phyloP scores from a whole-genome alignment of 2,113 vertebrate genomes.

The Anser brachyrhynchus region DNA sequence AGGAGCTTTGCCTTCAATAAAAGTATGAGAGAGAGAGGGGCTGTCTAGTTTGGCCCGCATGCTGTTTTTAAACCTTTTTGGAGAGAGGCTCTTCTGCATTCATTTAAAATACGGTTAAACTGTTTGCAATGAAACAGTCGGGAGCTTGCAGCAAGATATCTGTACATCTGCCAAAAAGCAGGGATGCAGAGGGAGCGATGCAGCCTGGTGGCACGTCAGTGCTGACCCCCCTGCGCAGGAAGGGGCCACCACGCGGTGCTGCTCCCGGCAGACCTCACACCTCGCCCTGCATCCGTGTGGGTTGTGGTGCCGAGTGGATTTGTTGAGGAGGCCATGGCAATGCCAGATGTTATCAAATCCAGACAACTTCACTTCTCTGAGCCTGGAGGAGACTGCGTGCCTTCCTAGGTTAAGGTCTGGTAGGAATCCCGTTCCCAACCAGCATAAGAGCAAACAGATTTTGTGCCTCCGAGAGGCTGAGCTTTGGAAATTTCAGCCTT shows the following conservation, averaged over 20 bases:
- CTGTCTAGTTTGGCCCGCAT: not conserved
- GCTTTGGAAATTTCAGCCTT: conserved; percentile 22
- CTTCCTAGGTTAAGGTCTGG: not conserved
- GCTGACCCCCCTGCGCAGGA: not conserved
- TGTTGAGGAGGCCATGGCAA: not conserved
- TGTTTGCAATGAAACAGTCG: not conserved
- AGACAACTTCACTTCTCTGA: not conserved
- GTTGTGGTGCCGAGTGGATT: not conserved
- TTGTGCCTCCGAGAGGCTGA: not conserved
- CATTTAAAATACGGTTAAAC: not conserved
- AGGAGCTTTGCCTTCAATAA: not conserved
- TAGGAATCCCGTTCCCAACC: not conserved
- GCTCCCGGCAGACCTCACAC: not conserved
- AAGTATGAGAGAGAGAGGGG: not conserved
- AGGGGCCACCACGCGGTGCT: fast-evolving
- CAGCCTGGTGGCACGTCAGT: not conserved
- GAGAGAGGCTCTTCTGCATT: not conserved
- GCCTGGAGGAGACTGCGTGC: not conserved
- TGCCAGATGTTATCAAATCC: not conserved
- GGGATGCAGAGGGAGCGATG: not conserved
- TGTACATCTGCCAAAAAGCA: not conserved
- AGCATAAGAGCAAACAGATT: not conserved
- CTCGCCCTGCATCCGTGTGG: not conserved
- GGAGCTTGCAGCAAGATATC: not conserved
- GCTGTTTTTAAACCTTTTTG: not conserved